These are phyloP conservation scores for Lasioglossum lativentre DNA, from an alignment of 2,888 invertebrate genomes.

Conservation along the genomic window DNA sequence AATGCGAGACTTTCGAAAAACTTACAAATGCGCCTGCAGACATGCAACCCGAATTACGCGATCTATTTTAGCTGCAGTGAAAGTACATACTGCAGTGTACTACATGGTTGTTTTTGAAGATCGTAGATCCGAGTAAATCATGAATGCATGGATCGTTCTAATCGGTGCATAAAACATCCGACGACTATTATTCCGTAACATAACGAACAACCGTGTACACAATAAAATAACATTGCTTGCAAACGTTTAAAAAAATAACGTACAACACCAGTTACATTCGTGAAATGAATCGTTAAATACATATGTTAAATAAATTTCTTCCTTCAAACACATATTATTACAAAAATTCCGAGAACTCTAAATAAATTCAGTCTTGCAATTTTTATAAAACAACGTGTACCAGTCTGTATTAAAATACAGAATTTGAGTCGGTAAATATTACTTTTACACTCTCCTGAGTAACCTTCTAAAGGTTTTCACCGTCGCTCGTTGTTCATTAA, in stretches of 20 bases:
- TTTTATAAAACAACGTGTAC: background rate
- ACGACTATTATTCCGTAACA: background rate
- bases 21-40: background rate
- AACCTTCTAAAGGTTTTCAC: no score
- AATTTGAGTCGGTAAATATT: no score
- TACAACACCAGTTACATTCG: background rate
- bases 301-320: no score
- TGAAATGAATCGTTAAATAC: background rate
- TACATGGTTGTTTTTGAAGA: slow-evolving; percentile 1
- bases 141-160: background rate
- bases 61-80: slow-evolving; percentile 39
- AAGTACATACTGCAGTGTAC: slow-evolving; percentile 23
- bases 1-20: slow-evolving; percentile 12
- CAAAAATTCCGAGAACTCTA: background rate
- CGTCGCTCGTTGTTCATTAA: no score
- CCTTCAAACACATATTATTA: background rate
- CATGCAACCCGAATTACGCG: slow-evolving; percentile 15
- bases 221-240: background rate
- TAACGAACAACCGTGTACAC: background rate
- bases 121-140: background rate
- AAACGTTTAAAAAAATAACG: background rate
- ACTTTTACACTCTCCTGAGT: no score
- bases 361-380: background rate
- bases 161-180: slow-evolving; percentile 3
- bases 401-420: no score